Conservation (phyloP, 1,140 invertebrate species). For the Lerema accius region DNA sequence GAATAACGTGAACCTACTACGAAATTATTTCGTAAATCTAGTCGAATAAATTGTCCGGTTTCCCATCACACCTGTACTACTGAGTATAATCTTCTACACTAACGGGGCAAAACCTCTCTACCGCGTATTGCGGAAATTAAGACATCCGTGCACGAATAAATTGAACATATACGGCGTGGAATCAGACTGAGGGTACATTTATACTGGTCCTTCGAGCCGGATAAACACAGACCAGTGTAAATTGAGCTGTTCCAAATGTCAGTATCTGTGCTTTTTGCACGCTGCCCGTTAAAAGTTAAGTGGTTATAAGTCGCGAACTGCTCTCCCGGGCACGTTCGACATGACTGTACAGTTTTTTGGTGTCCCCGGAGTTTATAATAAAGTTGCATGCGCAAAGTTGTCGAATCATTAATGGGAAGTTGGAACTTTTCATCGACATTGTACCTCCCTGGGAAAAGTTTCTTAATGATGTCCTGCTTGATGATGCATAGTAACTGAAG, state of each 20-base stretch:
- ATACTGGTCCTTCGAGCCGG: slow-evolving; percentile 13
- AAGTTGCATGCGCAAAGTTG: slow-evolving; percentile 4
- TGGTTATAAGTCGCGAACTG: slow-evolving; percentile 23
- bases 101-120: no score
- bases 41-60: no score
- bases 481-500: no score
- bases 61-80: no score
- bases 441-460: not conserved
- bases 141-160: not conserved
- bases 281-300: slow-evolving; percentile 20
- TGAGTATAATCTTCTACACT: no score
- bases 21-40: no score
- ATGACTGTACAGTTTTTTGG: slow-evolving; percentile 16
- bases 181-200: not conserved
- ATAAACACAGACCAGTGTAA: not conserved
- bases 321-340: not conserved
- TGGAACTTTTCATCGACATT: not conserved
- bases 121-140: slow-evolving; percentile 18
- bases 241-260: not conserved
- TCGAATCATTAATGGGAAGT: slow-evolving; percentile 2
- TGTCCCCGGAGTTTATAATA: not conserved
- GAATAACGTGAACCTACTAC: no score
- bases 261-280: slow-evolving; percentile 10
- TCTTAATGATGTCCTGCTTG: no score
- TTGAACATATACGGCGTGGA: not conserved